Evolutionary conservation across 2,797 vertebrate species (phyloP).

Genomic region (Coregonus sp.): DNA sequence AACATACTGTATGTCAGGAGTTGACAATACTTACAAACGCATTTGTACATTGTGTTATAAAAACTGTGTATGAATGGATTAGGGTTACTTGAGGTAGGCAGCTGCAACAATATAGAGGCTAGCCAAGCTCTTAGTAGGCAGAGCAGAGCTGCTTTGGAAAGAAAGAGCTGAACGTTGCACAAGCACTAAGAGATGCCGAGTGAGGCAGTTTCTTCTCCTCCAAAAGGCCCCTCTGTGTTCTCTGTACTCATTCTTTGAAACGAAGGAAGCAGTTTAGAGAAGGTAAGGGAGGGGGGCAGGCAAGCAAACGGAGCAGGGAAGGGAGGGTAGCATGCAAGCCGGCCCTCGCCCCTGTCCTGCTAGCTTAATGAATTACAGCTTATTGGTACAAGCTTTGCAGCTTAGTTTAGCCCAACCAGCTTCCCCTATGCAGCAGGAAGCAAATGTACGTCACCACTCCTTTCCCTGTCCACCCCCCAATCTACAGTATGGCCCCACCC

Average conservation of each 20-base stretch:
- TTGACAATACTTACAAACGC: neutral
- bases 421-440: slow-evolving; percentile 54
- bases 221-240: slow-evolving; percentile 33
- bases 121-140: slow-evolving; percentile 46
- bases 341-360: slow-evolving; percentile 58
- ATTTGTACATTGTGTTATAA: neutral
- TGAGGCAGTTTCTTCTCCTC: slow-evolving; percentile 40
- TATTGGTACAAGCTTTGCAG: slow-evolving; percentile 72
- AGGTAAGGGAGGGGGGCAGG: slow-evolving; percentile 15
- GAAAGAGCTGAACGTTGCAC: slow-evolving; percentile 53
- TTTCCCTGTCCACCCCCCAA: slow-evolving; percentile 12
- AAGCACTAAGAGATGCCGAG: slow-evolving; percentile 58
- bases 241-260: slow-evolving; percentile 63
- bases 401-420: slow-evolving; percentile 61
- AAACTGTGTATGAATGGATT: neutral
- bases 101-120: slow-evolving; percentile 29
- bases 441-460: slow-evolving; percentile 37
- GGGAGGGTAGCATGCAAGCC: slow-evolving; percentile 37
- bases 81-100: slow-evolving; percentile 51
- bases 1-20: neutral
- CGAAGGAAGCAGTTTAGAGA: slow-evolving; percentile 26
- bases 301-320: neutral
- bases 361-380: slow-evolving; percentile 77
- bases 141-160: slow-evolving; percentile 49
- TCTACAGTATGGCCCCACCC: slow-evolving; percentile 36